These are phyloP conservation scores for Myodes glareolus DNA, from an alignment of 2,113 vertebrate species.

Conservation along the genomic window DNA sequence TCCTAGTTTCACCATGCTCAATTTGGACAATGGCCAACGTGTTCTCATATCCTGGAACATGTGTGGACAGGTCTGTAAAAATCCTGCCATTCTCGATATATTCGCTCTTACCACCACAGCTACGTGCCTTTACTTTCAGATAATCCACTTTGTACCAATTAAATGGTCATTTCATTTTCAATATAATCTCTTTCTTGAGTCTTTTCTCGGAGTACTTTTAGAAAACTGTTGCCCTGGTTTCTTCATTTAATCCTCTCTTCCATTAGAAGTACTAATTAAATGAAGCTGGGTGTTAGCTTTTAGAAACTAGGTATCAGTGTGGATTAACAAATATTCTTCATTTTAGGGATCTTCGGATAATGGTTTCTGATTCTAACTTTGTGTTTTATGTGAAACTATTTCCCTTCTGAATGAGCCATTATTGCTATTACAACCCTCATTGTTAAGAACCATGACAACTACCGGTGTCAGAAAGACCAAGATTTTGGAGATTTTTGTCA, in stretches of 20 bases:
- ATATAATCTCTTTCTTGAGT: not conserved
- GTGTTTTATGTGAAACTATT: not conserved
- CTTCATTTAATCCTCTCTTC: not conserved
- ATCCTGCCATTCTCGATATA: not conserved
- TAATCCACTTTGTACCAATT: not conserved
- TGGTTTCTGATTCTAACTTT: not conserved
- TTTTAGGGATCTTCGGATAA: not conserved
- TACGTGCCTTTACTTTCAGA: not conserved
- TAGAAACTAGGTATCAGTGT: not conserved
- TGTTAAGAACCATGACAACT: not conserved
- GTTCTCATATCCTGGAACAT: not conserved
- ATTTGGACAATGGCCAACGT: not conserved
- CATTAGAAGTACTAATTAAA: not conserved
- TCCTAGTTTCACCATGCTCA: not conserved
- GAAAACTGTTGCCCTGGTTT: not conserved
- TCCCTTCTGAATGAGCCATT: not conserved
- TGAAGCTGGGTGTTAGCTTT: not conserved
- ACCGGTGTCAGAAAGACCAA: not conserved
- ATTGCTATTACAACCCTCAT: not conserved
- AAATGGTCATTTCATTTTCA: not conserved
- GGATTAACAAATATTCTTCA: not conserved
- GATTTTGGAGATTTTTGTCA: not conserved
- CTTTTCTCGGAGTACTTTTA: not conserved
- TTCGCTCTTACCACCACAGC: not conserved
- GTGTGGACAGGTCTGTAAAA: not conserved